phyloP scores from a whole-genome alignment of 1,140 invertebrate genomes.

The Procambarus clarkii region DNA sequence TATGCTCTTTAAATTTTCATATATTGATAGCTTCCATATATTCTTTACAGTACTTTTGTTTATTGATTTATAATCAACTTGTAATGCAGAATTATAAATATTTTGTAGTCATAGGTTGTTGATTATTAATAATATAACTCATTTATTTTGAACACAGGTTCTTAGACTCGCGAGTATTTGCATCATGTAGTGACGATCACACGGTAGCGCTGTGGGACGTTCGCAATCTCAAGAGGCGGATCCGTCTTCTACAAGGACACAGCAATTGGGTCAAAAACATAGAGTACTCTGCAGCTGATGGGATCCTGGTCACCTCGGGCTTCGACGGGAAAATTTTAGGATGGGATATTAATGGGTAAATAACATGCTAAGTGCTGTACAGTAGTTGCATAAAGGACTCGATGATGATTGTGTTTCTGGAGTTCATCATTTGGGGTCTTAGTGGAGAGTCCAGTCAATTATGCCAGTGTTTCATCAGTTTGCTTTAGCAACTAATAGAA shows the following conservation, averaged over 20 bases:
- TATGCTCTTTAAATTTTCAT: too few species aligned
- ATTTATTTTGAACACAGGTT: constrained; percentile 81
- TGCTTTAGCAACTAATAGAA: too few species aligned
- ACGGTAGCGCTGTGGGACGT: constrained; percentile 95
- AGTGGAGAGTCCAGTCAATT: too few species aligned
- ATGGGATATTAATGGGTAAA: constrained; percentile 93
- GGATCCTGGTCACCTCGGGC: constrained; percentile 91
- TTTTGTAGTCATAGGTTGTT: too few species aligned
- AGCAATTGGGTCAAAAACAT: constrained; percentile 98
- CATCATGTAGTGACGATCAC: constrained; percentile 94
- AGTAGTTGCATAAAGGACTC: too few species aligned
- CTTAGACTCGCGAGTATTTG: constrained; percentile 90
- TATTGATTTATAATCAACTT: too few species aligned
- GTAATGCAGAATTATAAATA: too few species aligned
- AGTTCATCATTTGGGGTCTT: too few species aligned
- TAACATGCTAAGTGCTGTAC: background rate
- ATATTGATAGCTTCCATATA: too few species aligned
- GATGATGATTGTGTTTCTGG: too few species aligned
- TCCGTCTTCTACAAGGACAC: constrained; percentile 88
- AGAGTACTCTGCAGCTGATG: constrained; percentile 91
- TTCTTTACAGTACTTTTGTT: too few species aligned
- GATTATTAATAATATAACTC: background rate
- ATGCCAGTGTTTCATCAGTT: too few species aligned
- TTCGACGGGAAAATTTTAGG: constrained; percentile 95
- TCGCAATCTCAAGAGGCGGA: constrained; percentile 86